phyloP scores from a whole-genome alignment of 1,140 invertebrate genomes.

The Phthorimaea operculella region DNA sequence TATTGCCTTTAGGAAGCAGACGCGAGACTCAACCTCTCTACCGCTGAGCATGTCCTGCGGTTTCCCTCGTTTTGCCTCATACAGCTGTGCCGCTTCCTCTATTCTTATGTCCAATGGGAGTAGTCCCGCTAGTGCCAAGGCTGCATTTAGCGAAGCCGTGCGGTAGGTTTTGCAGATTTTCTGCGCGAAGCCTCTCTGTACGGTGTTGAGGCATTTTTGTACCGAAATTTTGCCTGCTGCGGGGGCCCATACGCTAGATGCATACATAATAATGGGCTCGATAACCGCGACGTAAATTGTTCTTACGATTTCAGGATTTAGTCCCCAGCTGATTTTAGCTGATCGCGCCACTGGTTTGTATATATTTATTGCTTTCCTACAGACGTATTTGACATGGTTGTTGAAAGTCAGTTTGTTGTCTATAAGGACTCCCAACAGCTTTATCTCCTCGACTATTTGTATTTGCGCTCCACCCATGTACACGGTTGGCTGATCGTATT shows the following conservation, averaged over 20 bases:
- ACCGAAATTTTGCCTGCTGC: not conserved
- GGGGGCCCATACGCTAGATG: conserved; percentile 1
- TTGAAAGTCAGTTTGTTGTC: conserved; percentile 8
- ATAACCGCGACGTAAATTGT: conserved; percentile 3
- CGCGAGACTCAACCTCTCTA: not conserved
- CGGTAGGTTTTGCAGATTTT: conserved; percentile 6
- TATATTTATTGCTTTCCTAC: not conserved
- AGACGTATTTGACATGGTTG: not conserved
- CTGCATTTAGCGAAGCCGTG: conserved; percentile 3
- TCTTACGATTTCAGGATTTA: conserved; percentile 4
- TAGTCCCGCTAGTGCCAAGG: conserved; percentile 2
- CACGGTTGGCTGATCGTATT: not conserved
- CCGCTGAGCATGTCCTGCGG: not conserved
- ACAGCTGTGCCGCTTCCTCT: not conserved
- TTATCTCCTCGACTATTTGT: not conserved
- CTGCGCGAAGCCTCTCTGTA: conserved; percentile 8
- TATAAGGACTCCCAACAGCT: not conserved
- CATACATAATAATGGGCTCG: conserved; percentile 7
- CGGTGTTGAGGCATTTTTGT: not conserved
- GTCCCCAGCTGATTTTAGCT: conserved; percentile 10
- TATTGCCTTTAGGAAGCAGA: not conserved
- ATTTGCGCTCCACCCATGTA: not conserved
- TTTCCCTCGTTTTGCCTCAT: not conserved
- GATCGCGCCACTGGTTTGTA: conserved; percentile 8
- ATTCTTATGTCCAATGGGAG: conserved; percentile 8